These are phyloP conservation scores for Ctenosaura bakeri DNA, from an alignment of 2,797 vertebrate genomes.

Conservation along the genomic window DNA sequence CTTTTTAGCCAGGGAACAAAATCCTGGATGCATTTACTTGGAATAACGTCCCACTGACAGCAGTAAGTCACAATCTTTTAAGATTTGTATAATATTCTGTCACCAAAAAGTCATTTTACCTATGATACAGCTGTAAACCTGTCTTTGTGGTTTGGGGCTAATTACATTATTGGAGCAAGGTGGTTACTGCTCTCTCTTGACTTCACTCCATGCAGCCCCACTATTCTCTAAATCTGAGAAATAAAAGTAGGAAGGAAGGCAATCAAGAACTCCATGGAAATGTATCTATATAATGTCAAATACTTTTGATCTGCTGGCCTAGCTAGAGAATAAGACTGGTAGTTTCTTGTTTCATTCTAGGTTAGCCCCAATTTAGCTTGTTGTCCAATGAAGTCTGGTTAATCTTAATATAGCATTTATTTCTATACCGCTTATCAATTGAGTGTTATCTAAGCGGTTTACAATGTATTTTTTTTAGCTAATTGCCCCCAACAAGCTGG, in stretches of 20 bases:
- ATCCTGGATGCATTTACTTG: neutral
- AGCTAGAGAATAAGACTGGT: neutral
- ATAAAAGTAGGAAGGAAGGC: neutral
- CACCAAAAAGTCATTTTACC: neutral
- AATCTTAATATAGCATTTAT: too few species aligned
- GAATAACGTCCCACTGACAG: neutral
- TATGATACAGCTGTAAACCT: neutral
- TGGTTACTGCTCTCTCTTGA: neutral
- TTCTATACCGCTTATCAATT: too few species aligned
- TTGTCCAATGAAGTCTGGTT: neutral
- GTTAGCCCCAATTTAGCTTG: neutral
- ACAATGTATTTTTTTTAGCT: too few species aligned
- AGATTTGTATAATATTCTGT: neutral
- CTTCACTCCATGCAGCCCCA: neutral
- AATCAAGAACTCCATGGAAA: neutral
- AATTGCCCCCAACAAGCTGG: too few species aligned
- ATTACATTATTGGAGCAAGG: neutral
- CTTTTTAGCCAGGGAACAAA: accelerated
- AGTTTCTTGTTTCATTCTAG: neutral
- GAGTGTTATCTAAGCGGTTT: too few species aligned
- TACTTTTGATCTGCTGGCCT: neutral
- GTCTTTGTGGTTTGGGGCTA: neutral
- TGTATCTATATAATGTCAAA: neutral
- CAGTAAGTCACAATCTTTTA: neutral
- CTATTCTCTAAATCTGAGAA: neutral